Evolutionary conservation across 2,797 vertebrate genomes (phyloP), one percentile per base, ranked within the genome.

Genomic region (Paratrypauchen microcephalus): DNA sequence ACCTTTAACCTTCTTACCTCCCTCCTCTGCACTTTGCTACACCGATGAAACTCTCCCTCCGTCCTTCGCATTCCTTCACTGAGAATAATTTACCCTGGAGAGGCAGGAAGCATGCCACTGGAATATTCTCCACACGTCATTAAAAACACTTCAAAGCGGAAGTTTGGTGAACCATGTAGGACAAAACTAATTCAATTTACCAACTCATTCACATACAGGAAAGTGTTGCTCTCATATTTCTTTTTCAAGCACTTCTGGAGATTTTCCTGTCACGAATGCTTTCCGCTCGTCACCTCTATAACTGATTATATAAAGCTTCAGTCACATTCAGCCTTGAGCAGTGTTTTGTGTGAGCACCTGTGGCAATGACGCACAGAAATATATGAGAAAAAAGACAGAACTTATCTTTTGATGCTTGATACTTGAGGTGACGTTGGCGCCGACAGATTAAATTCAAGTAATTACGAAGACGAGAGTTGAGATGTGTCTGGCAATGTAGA

Each of bases 321-420:
- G 75, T 74, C 65, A 48, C 13, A 79, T 89, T 80, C 73, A 85
- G 59, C 62, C 6, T 41, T 39, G 74, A 52, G 79, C 63, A 48
- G 69, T 65, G 76, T 76, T 82, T 79, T 89, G 78, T 90, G 75
- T 0, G n/a, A 83, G 73, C 89, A 89, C 84, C 89, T 90, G 87
- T 75, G 68, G 58, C 2, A 64, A 72, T 77, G 81, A 79, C 61
- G 71, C 70, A 74, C 1, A 0, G 15, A 56, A 57, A 71, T 18
- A 50, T 21, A 36, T 0, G 26, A 32, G 24, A 19, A 39, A 5
- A 74, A 73, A 32, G 74, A 65, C 68, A 65, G 0, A 26, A 68
- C 52, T 75, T n/a, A 56, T 4, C 47, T 68, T 73, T 54, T 67
- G 30, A 63, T 41, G 0, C 69, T 65, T 8, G 18, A n/a, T 64